Evolutionary conservation across 2,797 vertebrate species (phyloP).

Genomic region (Hyperoplus lanceolatus): DNA sequence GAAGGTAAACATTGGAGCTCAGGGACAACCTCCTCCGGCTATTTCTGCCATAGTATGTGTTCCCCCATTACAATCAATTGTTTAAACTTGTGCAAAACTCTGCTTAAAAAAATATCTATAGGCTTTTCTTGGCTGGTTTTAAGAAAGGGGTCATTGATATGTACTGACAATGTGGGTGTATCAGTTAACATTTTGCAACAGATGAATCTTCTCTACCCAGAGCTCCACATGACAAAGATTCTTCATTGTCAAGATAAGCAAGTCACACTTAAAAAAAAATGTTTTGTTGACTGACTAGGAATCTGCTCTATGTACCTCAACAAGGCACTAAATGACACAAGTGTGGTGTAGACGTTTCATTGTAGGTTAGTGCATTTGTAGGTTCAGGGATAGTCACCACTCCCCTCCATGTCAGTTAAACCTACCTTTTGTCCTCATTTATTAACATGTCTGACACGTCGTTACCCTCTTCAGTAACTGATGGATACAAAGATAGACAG

Average conservation of each 20-base stretch:
- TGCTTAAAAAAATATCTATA: slow-evolving; percentile 6
- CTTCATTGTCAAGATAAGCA: background rate
- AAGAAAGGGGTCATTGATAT: background rate
- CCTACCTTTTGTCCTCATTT: slow-evolving; percentile 13
- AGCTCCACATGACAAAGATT: background rate
- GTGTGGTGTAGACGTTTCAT: background rate
- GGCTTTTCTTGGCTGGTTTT: background rate
- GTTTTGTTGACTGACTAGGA: background rate
- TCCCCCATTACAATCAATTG: slow-evolving; percentile 40
- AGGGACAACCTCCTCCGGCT: slow-evolving; percentile 7
- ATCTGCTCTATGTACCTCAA: background rate
- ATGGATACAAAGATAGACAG: slow-evolving; percentile 5
- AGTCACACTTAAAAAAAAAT: background rate
- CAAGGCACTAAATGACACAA: background rate
- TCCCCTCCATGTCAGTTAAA: slow-evolving; percentile 8
- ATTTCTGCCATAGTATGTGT: slow-evolving; percentile 21
- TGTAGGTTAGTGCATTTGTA: background rate
- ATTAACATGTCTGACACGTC: background rate
- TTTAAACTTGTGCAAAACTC: slow-evolving; percentile 59
- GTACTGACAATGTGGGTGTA: slow-evolving; percentile 7
- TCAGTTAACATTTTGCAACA: background rate
- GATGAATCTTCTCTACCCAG: background rate
- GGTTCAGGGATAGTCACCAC: background rate
- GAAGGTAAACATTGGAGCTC: slow-evolving; percentile 35
- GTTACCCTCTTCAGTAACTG: background rate